A percentile compares a stretch with the other conserved stretches of the same genome.
Evolutionary conservation across 2,113 vertebrate genomes (phyloP).

Genomic region (Boulengeromyrus knoepffleri): DNA sequence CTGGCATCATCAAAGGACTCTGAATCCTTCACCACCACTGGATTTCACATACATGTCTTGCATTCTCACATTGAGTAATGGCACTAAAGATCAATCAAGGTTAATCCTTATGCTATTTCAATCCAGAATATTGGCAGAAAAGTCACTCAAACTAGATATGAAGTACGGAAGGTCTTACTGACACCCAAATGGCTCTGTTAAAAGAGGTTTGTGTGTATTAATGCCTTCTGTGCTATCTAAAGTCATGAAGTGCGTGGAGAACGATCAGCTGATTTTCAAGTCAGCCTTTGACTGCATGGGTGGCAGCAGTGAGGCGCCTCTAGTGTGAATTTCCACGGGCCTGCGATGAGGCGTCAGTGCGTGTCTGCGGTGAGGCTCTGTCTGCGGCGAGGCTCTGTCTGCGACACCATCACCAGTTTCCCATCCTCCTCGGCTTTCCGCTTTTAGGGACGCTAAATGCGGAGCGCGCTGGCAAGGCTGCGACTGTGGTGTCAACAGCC

Average conservation of each 20-base stretch:
- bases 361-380: neutral
- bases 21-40: neutral
- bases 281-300: neutral
- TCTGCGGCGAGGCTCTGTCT: neutral
- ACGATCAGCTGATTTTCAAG: neutral
- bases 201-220: neutral
- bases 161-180: neutral
- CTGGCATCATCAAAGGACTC: neutral
- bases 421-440: neutral
- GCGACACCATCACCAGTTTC: neutral
- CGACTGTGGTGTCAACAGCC: neutral
- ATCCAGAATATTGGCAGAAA: neutral
- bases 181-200: neutral
- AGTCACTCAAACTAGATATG: neutral
- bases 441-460: neutral
- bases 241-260: neutral
- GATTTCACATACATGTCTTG: neutral
- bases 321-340: neutral
- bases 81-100: neutral
- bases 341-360: neutral
- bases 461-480: neutral
- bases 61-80: neutral
- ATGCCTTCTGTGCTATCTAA: neutral
- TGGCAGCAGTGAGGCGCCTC: too few relatives aligned
- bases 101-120: neutral